These are phyloP conservation scores for Colostygia pectinataria DNA, from an alignment of 2,888 invertebrate genomes.

Conservation along the genomic window DNA sequence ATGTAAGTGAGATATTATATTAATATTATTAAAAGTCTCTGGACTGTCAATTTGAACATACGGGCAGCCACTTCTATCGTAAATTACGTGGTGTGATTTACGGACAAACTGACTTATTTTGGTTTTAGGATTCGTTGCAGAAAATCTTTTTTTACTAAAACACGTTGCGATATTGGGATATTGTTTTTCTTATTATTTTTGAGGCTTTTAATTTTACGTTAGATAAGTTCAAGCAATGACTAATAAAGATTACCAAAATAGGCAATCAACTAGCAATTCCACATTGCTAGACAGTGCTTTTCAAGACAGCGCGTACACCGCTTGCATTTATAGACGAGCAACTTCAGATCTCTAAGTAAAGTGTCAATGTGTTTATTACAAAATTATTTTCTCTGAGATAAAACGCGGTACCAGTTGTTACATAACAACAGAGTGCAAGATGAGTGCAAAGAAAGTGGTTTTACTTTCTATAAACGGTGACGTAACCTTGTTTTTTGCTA, in stretches of 20 bases:
- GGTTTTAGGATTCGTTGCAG: too few relatives aligned
- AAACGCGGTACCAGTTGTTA: slow-evolving; percentile 12
- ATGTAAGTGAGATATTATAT: too few relatives aligned
- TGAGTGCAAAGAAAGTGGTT: slow-evolving; percentile 26
- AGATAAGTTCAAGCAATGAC: background rate
- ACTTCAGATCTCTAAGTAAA: slow-evolving; percentile 1
- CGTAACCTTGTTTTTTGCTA: background rate
- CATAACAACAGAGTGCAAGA: slow-evolving; percentile 23
- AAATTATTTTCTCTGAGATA: slow-evolving; percentile 5
- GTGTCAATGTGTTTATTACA: slow-evolving; percentile 10
- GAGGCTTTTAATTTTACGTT: slow-evolving; percentile 10
- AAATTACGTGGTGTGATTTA: too few relatives aligned
- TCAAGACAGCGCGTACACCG: slow-evolving; percentile 5
- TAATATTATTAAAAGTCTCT: too few relatives aligned
- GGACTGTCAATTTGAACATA: too few relatives aligned
- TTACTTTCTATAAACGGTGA: slow-evolving; percentile 16
- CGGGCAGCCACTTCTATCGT: too few relatives aligned
- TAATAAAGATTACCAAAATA: slow-evolving; percentile 5
- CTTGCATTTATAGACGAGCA: background rate
- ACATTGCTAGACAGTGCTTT: background rate
- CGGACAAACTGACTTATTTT: too few relatives aligned
- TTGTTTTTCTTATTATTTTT: too few relatives aligned
- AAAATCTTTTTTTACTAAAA: too few relatives aligned
- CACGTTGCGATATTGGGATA: too few relatives aligned
- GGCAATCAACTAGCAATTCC: slow-evolving; percentile 2